Conservation (phyloP, 2,888 invertebrate genomes). For the Caenorhabditis panamensis region DNA sequence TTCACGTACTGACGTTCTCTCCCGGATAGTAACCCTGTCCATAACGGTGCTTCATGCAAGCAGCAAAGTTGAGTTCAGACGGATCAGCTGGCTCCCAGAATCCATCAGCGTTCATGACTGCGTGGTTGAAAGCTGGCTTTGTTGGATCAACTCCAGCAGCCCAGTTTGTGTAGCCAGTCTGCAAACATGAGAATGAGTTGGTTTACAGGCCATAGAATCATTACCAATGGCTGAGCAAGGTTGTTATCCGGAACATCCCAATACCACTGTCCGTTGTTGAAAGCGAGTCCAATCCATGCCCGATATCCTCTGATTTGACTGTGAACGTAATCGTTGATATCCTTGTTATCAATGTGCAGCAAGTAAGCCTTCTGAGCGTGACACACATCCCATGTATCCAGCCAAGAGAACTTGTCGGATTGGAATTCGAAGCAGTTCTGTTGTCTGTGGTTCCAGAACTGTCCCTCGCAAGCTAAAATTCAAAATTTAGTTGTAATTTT, state of each 20-base stretch:
- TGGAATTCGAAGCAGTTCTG: slow-evolving; percentile 58
- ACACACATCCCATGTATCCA: slow-evolving; percentile 57
- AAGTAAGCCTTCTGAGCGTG: slow-evolving; percentile 55
- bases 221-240: slow-evolving; percentile 54
- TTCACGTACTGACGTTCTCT: slow-evolving; percentile 57
- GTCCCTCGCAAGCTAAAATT: slow-evolving; percentile 64
- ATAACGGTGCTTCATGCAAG: slow-evolving; percentile 72
- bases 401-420: slow-evolving; percentile 31
- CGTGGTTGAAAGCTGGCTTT: slow-evolving; percentile 63
- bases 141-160: slow-evolving; percentile 59
- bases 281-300: slow-evolving; percentile 68
- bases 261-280: slow-evolving; percentile 63
- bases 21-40: slow-evolving; percentile 68
- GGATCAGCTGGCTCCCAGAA: slow-evolving; percentile 65
- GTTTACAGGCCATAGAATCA: neutral
- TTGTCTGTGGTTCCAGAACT: slow-evolving; percentile 50
- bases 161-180: slow-evolving; percentile 67
- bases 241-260: slow-evolving; percentile 70
- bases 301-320: slow-evolving; percentile 52
- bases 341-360: slow-evolving; percentile 61
- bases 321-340: slow-evolving; percentile 53
- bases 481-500: neutral
- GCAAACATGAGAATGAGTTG: neutral
- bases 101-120: slow-evolving; percentile 63
- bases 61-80: slow-evolving; percentile 34